A percentile compares a stretch with the other conserved stretches of the same genome.
phyloP scores from a whole-genome alignment of 2,113 vertebrate species.

The Peucedramus taeniatus region DNA sequence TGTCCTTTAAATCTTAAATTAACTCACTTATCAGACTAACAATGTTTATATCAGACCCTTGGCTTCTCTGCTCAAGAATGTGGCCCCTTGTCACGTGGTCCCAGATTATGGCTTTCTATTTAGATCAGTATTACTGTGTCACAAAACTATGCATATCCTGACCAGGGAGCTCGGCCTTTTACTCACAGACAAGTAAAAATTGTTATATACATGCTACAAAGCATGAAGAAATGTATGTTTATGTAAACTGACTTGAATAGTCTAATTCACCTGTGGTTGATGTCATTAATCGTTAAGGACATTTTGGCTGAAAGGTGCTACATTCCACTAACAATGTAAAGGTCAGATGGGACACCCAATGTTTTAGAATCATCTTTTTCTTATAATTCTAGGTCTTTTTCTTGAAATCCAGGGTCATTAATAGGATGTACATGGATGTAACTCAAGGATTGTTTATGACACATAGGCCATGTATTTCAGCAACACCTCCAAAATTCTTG shows the following conservation, averaged over 20 bases:
- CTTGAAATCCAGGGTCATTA: not conserved
- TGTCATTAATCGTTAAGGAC: not conserved
- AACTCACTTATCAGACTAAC: slow-evolving; percentile 40
- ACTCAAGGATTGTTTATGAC: not conserved
- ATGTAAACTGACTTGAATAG: not conserved
- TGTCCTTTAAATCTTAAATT: slow-evolving; percentile 56
- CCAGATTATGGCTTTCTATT: slow-evolving; percentile 37
- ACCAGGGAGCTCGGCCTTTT: not conserved
- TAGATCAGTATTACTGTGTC: not conserved
- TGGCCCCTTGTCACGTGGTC: not conserved
- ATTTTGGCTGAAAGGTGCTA: not conserved
- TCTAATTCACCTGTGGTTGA: not conserved
- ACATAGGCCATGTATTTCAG: not conserved
- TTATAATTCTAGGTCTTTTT: not conserved
- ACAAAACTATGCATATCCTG: slow-evolving; percentile 1
- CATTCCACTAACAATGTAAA: not conserved
- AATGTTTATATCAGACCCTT: not conserved
- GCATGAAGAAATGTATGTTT: not conserved
- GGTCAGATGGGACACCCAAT: not conserved
- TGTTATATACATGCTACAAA: not conserved
- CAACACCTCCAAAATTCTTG: not conserved
- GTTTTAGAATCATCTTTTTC: not conserved
- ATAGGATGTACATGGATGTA: not conserved
- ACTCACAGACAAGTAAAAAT: not conserved
- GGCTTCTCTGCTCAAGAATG: slow-evolving; percentile 16